A percentile compares a stretch with the other conserved stretches of the same genome.
Conservation (phyloP, 2,888 invertebrate species). For the Ferrisia virgata region DNA sequence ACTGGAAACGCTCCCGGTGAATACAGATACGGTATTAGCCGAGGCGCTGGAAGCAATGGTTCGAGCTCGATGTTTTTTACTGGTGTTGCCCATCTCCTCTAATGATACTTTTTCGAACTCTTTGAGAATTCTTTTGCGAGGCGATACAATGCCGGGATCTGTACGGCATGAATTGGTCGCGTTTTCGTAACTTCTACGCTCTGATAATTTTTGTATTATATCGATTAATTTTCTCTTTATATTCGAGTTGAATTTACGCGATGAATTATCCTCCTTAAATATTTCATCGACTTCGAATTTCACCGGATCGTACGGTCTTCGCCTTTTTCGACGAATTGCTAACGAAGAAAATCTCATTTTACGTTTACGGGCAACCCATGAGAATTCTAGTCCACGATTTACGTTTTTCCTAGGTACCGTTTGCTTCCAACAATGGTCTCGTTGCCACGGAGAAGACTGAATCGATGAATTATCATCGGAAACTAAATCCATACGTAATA, state of each 20-base stretch:
- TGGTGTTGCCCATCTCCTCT: slow-evolving; percentile 62
- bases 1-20: slow-evolving; percentile 51
- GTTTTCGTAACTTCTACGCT: slow-evolving; percentile 47
- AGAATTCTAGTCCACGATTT: slow-evolving; percentile 71
- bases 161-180: slow-evolving; percentile 49
- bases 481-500: slow-evolving; percentile 56
- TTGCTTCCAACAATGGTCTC: slow-evolving; percentile 88
- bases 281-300: neutral
- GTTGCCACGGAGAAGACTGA: slow-evolving; percentile 86
- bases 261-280: neutral
- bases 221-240: slow-evolving; percentile 42
- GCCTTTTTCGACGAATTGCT: slow-evolving; percentile 60
- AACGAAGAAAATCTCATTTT: slow-evolving; percentile 51
- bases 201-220: slow-evolving; percentile 51
- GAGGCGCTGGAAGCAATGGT: slow-evolving; percentile 46
- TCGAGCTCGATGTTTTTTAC: slow-evolving; percentile 55
- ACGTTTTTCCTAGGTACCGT: slow-evolving; percentile 69
- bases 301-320: slow-evolving; percentile 64
- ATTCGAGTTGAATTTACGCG: neutral
- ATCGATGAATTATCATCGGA: slow-evolving; percentile 88
- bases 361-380: slow-evolving; percentile 60
- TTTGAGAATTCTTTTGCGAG: slow-evolving; percentile 75
- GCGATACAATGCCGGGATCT: slow-evolving; percentile 67
- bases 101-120: slow-evolving; percentile 75
- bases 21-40: slow-evolving; percentile 50